Evolutionary conservation across 2,797 vertebrate genomes (phyloP), one percentile per base, ranked within the genome.

Genomic region (Argentina silus): DNA sequence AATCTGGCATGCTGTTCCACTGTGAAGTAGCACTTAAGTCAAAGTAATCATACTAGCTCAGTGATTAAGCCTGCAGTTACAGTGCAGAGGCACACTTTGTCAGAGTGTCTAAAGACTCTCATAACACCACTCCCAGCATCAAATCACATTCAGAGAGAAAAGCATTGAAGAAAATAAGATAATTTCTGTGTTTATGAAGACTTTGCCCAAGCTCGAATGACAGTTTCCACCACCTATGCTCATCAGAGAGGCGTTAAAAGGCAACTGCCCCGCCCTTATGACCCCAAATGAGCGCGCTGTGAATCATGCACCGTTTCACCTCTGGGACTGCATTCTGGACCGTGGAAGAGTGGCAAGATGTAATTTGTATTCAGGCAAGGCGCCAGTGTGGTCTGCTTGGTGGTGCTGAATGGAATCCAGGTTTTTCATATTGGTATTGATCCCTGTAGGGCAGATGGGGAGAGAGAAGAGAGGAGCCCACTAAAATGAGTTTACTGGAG

Each of bases 371-470:
- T 90, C 90, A 90, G 80, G 88, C 84, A 83, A 88, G 87, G 83
- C 81, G 83, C 86, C 78, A 36, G 82, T 88, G 88, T 90, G 88
- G 86, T 88, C 86, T 87, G 70, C 87, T 90, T 47, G 48, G 36
- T 75, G 77, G 63, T 67, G 77, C 88, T 88, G 90, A 93, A 92
- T 93, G 87, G 90, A 91, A 91, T 90, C 86, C 91, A 90, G 89
- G 83, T 93, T 94, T 94, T 93, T 93, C 89, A 92, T 93, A 91
- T 93, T 93, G 91, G 88, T 93, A 94, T 93, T 90, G 91, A 93
- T 93, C 89, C 89, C 92, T 92, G 85, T 83, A 88, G 91, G 90
- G 89, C 90, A 71, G 80, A 19, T 85, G 12, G 56, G 77, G 84
- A 51, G 64, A 9, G 76, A 84, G 83, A 27, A 77, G 86, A 82